These are phyloP conservation scores for Orchesella flavescens DNA, from an alignment of 2,888 invertebrate species.

Conservation along the genomic window DNA sequence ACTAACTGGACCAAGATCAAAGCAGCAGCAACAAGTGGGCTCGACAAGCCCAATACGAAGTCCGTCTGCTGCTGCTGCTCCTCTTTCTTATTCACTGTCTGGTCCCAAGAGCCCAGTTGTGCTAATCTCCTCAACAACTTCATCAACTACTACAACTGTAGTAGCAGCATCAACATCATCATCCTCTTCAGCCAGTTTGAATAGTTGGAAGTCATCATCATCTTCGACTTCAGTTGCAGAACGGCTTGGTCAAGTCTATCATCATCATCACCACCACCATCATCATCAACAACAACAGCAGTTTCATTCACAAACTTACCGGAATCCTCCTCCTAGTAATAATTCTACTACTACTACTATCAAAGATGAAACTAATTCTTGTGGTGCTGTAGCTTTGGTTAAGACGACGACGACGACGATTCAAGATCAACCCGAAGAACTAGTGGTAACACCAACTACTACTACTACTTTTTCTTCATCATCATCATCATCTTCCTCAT, in stretches of 20 bases:
- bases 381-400: conserved; percentile 61
- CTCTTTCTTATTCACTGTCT: conserved; percentile 57
- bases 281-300: conserved; percentile 42
- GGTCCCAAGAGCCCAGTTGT: conserved; percentile 59
- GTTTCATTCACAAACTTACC: conserved; percentile 61
- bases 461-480: conserved; percentile 30
- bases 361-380: conserved; percentile 39
- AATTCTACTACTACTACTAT: conserved; percentile 47
- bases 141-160: conserved; percentile 28
- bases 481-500: conserved; percentile 17
- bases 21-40: conserved; percentile 53
- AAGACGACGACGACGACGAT: conserved; percentile 43
- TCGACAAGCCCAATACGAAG: conserved; percentile 60
- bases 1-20: conserved; percentile 64
- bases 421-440: conserved; percentile 62
- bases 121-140: conserved; percentile 59
- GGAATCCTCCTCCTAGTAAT: conserved; percentile 51
- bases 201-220: conserved; percentile 60
- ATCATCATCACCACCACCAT: conserved; percentile 51
- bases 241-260: conserved; percentile 46
- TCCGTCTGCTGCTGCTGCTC: conserved; percentile 51
- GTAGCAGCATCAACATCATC: conserved; percentile 4
- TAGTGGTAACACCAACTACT: conserved; percentile 38
- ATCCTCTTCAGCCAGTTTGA: conserved; percentile 48
- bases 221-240: conserved; percentile 56